Conservation (phyloP, 2,888 invertebrate genomes). For the Sinohyriopsis cumingii region DNA sequence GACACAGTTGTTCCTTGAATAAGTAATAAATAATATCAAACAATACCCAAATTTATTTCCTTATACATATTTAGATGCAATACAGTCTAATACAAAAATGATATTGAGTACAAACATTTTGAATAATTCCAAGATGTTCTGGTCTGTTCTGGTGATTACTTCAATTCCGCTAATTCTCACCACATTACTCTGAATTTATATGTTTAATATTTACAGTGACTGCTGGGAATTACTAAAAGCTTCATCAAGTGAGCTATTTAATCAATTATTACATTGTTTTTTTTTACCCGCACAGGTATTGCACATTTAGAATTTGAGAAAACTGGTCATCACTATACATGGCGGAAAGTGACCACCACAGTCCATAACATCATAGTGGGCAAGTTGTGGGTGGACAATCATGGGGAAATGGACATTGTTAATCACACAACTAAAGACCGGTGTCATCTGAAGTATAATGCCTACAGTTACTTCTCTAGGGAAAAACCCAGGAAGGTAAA, state of each 20-base stretch:
- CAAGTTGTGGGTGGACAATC: slow-evolving; percentile 99
- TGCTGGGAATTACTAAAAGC: too few species aligned
- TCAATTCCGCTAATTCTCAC: too few species aligned
- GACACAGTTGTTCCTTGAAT: too few species aligned
- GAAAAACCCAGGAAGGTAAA: slow-evolving; percentile 85
- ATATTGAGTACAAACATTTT: background rate
- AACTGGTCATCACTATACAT: slow-evolving; percentile 88
- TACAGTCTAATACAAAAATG: too few species aligned
- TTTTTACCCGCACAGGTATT: slow-evolving; percentile 66
- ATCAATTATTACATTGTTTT: background rate
- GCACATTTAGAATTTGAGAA: slow-evolving; percentile 77
- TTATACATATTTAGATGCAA: too few species aligned
- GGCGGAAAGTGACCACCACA: slow-evolving; percentile 98
- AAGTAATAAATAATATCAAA: background rate
- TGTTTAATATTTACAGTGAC: too few species aligned
- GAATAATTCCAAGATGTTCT: too few species aligned
- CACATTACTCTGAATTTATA: too few species aligned
- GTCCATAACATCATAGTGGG: slow-evolving; percentile 99
- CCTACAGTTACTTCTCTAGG: slow-evolving; percentile 98
- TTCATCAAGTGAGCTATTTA: background rate
- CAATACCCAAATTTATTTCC: too few species aligned
- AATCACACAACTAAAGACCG: slow-evolving; percentile 92
- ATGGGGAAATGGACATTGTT: slow-evolving; percentile 98
- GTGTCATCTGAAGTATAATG: slow-evolving; percentile 96
- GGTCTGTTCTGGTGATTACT: too few species aligned